Evolutionary conservation across 1,140 invertebrate genomes (phyloP), one percentile per base, ranked within the genome.

Genomic region (Drosophila kohkoa): DNA sequence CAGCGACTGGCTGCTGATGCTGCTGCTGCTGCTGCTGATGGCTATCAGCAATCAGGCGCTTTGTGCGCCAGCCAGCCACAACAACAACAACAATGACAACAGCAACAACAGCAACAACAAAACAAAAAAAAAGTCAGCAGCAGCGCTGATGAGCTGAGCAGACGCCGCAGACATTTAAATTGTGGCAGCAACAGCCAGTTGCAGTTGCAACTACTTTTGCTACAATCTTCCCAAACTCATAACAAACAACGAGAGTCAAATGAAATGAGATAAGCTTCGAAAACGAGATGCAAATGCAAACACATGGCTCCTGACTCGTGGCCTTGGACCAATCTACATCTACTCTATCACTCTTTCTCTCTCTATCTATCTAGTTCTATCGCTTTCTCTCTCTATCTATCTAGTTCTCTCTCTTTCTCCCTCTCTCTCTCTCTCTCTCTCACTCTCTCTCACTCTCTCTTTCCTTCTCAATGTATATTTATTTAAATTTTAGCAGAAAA

Each of bases 31-130:
- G 65, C 77, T 77, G 68, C 77, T 74, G 85, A 89, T 89, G 81
- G 78, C 81, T 89, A 89, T 89, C 85, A 89, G 85, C 85, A 89
- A 89, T 89, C 85, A 89, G 85, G 81, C 85, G 85, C 78, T 89
- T 89, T 89, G 85, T 89, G 86, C 81, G 75, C 81, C 85, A 81
- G 45, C 74, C 55, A 48, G 20, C 20, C 20, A 25, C 81, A 66
- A 73, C 70, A 70, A 63, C 67, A 81, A 62, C 51, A 71, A 15
- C 15, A n/a, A n/a, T n/a, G n/a, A 65, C 66, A 77, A 58, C 76
- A 48, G 52, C 51, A 51, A 46, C 65, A 80, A 60, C 54, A 52
- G 49, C 66, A 73, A 52, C 63, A 25, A 25, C 20, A 25, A 25
- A 25, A 25, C 20, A 25, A 25, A 25, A 20, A 20, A 20, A 57